A percentile compares a stretch with the other conserved stretches of the same genome.
These are phyloP conservation scores for Toxostoma redivivum DNA, from an alignment of 2,113 vertebrate species.

Conservation along the genomic window DNA sequence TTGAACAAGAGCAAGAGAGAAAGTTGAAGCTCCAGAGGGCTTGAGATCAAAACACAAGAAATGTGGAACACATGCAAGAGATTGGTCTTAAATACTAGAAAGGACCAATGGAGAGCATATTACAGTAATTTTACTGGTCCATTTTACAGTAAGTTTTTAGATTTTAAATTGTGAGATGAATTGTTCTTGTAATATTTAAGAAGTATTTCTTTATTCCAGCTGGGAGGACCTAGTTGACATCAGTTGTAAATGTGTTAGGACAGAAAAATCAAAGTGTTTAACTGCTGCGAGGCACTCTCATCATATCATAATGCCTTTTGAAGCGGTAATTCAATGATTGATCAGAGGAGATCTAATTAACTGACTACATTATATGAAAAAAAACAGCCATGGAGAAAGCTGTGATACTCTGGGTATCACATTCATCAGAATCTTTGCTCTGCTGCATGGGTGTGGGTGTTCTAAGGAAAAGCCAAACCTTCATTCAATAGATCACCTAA, in stretches of 20 bases:
- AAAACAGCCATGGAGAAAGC: background rate
- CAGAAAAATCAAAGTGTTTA: constrained; percentile 39
- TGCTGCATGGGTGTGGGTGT: background rate
- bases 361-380: background rate
- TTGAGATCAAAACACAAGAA: background rate
- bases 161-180: background rate
- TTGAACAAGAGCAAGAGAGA: background rate
- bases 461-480: background rate
- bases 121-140: background rate
- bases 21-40: background rate
- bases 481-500: constrained; percentile 8
- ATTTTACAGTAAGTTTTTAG: background rate
- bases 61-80: background rate
- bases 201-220: background rate
- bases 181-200: background rate
- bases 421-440: constrained; percentile 19
- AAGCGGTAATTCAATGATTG: background rate
- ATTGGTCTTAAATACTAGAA: background rate
- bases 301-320: constrained; percentile 22
- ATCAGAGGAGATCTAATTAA: constrained; percentile 53
- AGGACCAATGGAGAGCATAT: background rate
- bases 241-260: constrained; percentile 7
- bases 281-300: background rate
- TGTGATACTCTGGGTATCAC: background rate
- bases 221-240: background rate